phyloP scores from a whole-genome alignment of 2,888 invertebrate species.

The Acleris holmiana region DNA sequence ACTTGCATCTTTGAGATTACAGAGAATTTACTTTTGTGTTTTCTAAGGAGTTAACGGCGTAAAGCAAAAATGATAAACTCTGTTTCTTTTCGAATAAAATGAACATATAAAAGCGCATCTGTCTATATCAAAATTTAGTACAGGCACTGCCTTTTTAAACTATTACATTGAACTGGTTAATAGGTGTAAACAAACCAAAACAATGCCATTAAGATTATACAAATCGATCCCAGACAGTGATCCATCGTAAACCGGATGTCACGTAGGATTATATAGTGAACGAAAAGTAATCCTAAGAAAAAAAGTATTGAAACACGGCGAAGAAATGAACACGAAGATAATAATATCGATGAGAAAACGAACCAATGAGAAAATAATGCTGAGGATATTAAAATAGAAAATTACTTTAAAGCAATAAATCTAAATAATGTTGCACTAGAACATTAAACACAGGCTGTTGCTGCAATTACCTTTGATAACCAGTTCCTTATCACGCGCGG shows the following conservation, averaged over 20 bases:
- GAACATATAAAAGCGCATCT: neutral
- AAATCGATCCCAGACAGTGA: slow-evolving; percentile 26
- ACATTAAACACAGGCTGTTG: slow-evolving; percentile 10
- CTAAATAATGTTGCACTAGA: slow-evolving; percentile 7
- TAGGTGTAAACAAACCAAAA: slow-evolving; percentile 21
- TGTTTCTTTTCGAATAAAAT: too few species aligned
- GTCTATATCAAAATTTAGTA: neutral
- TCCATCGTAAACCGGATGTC: slow-evolving; percentile 35
- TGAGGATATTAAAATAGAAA: slow-evolving; percentile 9
- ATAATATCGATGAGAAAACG: slow-evolving; percentile 16
- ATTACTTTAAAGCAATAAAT: slow-evolving; percentile 18
- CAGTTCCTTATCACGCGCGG: slow-evolving; percentile 42
- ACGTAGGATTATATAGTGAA: slow-evolving; percentile 29
- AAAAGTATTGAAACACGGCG: slow-evolving; percentile 21
- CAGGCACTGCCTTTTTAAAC: too few species aligned
- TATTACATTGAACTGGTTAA: neutral
- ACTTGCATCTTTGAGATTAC: slow-evolving; percentile 41
- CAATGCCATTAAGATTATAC: slow-evolving; percentile 18
- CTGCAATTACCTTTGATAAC: slow-evolving; percentile 36
- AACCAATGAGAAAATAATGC: slow-evolving; percentile 8
- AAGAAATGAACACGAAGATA: slow-evolving; percentile 13
- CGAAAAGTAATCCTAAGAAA: slow-evolving; percentile 28
- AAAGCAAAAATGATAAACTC: neutral
- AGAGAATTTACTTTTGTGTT: slow-evolving; percentile 6
- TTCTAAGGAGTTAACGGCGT: neutral